Percentiles rank a stretch among this genome's conserved stretches.
phyloP scores from a whole-genome alignment of 2,113 vertebrate genomes.

The Alces alces region DNA sequence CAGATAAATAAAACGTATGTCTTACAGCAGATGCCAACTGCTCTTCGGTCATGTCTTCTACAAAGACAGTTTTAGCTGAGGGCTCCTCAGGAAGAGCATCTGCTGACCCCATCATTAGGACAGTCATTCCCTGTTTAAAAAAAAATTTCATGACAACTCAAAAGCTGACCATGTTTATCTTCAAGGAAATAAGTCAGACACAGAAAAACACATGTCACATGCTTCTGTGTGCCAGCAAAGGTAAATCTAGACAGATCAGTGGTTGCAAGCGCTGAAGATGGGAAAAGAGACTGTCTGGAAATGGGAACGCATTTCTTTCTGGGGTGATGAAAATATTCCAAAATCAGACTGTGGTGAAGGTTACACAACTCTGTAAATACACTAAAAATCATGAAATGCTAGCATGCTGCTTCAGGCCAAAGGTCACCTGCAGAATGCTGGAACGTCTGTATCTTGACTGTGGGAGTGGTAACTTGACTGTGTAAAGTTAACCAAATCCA shows the following conservation, averaged over 20 bases:
- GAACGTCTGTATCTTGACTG: background rate
- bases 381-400: background rate
- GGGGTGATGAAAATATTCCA: background rate
- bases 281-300: background rate
- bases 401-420: background rate
- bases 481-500: conserved; percentile 1
- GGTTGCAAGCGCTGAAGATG: background rate
- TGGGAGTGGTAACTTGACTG: background rate
- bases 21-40: conserved; percentile 98
- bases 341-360: background rate
- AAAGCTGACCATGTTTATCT: background rate
- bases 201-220: background rate
- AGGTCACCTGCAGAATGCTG: background rate
- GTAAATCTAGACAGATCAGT: background rate
- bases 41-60: conserved; percentile 99
- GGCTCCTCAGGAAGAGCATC: conserved; percentile 96
- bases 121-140: conserved; percentile 91
- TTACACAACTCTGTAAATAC: background rate
- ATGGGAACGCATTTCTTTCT: background rate
- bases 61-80: conserved; percentile 91
- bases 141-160: conserved; percentile 13
- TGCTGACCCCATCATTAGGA: conserved; percentile 98
- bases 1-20: background rate
- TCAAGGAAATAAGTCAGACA: conserved; percentile 1
- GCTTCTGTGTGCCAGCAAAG: background rate